Percentiles rank a stretch among this genome's conserved stretches.
These are phyloP conservation scores for Balaenoptera acutorostrata DNA, from an alignment of 2,113 vertebrate species.

Conservation along the genomic window DNA sequence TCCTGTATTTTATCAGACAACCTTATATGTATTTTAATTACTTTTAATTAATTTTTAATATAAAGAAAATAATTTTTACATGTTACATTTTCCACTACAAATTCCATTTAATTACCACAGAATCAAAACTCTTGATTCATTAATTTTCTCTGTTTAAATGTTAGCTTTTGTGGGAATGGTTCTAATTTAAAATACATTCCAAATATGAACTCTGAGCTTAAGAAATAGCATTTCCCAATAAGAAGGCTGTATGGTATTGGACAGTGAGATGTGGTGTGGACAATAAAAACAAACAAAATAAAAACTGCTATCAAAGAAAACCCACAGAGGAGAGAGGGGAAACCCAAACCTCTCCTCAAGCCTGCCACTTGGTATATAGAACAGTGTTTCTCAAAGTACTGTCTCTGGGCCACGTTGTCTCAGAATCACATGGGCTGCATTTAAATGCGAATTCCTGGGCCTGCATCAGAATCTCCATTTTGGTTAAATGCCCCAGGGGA, in stretches of 20 bases:
- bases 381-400: neutral
- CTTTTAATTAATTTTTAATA: neutral
- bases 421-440: neutral
- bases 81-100: neutral
- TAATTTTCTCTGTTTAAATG: neutral
- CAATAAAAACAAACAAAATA: neutral
- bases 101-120: neutral
- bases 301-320: neutral
- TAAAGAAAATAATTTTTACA: neutral
- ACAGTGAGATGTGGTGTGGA: fast-evolving
- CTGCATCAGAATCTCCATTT: neutral
- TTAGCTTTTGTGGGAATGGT: neutral
- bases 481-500: neutral
- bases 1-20: neutral
- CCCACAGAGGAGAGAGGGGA: neutral
- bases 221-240: neutral
- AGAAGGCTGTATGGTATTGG: neutral
- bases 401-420: neutral
- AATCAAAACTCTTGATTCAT: neutral
- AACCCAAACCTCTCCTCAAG: neutral
- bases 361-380: neutral
- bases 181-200: neutral
- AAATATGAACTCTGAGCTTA: neutral
- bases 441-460: neutral
- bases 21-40: neutral